Evolutionary conservation across 1,140 invertebrate species (phyloP), one percentile per base, ranked within the genome.

Genomic region (Caenorhabditis briggsae): DNA sequence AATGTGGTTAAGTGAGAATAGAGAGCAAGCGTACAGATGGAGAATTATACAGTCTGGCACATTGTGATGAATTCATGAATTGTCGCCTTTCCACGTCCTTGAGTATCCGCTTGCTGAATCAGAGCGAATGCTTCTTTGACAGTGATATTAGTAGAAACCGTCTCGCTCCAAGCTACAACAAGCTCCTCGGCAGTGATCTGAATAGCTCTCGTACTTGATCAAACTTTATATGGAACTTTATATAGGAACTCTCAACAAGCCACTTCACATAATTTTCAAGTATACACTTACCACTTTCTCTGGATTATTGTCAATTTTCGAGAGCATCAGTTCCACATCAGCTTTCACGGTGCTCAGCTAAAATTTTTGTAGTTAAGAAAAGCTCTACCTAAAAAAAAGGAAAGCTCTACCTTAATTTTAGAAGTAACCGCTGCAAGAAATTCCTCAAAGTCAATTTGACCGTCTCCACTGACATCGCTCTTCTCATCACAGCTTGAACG

Each of bases 401-500:
- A n/a, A 6, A 20, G 11, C 0, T 20, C 6, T 11, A 87, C 86
- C 86, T 88, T 88, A 12, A 88, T 83, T 83, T 88, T 88, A 9
- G 87, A 88, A 43, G 86, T 86, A 33, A 88, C 87, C 3, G 86
- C 87, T 11, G 87, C 87, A 14, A 88, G 78, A 59, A 88, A 88
- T 65, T 88, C 87, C 46, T 87, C 85, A 58, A 88, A 88, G 33
- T 88, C 82, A 50, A 88, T 88, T 53, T 88, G 74, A 9, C 87
- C 87, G 70, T 88, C 86, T 50, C 87, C 87, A 64, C 53, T 78
- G 43, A 82, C 78, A 43, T 88, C 87, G 12, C 53, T 61, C 61
- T 70, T 74, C 87, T 82, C 87, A 88, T 88, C 5, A 88, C 87
- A 9, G 87, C 87, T 82, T 88, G 87, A 53, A 88, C 87, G 11